These are phyloP conservation scores for Thunnus albacares DNA, from an alignment of 2,797 vertebrate genomes.

Conservation along the genomic window DNA sequence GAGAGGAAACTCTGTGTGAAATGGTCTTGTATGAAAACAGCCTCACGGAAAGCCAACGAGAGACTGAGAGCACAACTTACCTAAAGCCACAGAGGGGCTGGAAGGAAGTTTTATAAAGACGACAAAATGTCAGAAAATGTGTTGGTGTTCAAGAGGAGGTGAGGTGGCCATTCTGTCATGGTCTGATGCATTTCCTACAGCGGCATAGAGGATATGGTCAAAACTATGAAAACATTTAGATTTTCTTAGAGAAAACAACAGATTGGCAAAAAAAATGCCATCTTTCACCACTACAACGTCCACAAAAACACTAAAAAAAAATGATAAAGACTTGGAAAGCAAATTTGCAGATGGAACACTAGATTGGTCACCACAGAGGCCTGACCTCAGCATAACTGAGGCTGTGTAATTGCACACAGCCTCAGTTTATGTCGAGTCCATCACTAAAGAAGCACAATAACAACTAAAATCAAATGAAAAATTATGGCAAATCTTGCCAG, in stretches of 20 bases:
- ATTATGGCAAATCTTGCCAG: neutral
- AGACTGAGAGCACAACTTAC: too few species aligned
- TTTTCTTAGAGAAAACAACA: neutral
- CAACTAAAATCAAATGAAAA: constrained; percentile 21
- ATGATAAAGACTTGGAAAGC: constrained; percentile 4
- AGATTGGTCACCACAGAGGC: neutral
- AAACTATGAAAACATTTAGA: neutral
- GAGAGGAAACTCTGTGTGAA: too few species aligned
- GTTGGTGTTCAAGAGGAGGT: too few species aligned
- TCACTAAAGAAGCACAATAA: constrained; percentile 12
- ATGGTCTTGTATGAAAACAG: too few species aligned
- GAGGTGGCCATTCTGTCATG: too few species aligned
- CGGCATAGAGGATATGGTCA: neutral
- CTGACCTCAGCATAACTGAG: constrained; percentile 49
- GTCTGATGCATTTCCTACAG: too few species aligned
- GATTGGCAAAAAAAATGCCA: constrained; percentile 1
- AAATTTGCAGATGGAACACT: neutral
- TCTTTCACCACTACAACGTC: neutral
- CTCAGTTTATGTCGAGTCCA: constrained; percentile 1
- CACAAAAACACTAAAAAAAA: constrained; percentile 17
- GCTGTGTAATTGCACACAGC: constrained; percentile 25
- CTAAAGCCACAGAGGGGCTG: too few species aligned
- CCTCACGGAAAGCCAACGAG: too few species aligned
- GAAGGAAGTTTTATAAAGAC: too few species aligned
- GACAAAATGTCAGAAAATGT: too few species aligned